A percentile compares a stretch with the other conserved stretches of the same genome.
Evolutionary conservation across 1,140 invertebrate species (phyloP).

Genomic region (Brachionus sp.): DNA sequence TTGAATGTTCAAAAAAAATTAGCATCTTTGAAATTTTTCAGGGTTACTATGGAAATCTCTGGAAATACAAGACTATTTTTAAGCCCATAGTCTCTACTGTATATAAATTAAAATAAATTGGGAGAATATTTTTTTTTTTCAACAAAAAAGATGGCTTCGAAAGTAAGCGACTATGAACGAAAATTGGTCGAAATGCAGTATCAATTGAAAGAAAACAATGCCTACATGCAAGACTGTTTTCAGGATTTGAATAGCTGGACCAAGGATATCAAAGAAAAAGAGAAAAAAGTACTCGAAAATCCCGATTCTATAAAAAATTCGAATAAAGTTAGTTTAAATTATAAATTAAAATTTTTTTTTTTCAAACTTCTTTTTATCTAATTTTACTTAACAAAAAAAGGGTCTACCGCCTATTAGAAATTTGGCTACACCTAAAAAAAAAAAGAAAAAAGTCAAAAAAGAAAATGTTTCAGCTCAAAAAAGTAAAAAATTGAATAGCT

Average conservation of each 20-base stretch:
- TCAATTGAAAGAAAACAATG: constrained; percentile 64
- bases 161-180: constrained; percentile 4
- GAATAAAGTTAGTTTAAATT: constrained; percentile 46
- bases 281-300: constrained; percentile 62
- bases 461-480: constrained; percentile 51
- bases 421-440: constrained; percentile 53
- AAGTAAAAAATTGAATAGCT: constrained; percentile 60
- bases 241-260: constrained; percentile 78
- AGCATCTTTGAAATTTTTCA: background rate
- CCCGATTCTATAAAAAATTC: background rate
- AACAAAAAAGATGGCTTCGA: constrained; percentile 9
- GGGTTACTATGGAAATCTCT: constrained; percentile 38
- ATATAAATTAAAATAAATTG: background rate
- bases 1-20: background rate
- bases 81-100: background rate
- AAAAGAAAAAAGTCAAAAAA: constrained; percentile 54
- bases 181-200: constrained; percentile 48
- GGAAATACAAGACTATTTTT: constrained; percentile 27
- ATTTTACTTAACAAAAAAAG: background rate
- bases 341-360: constrained; percentile 35
- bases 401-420: constrained; percentile 62
- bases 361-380: background rate
- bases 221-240: constrained; percentile 69
- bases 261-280: constrained; percentile 75
- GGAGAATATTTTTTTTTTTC: background rate